phyloP scores from a whole-genome alignment of 2,797 vertebrate species.

The Pyrocephalus nanus region DNA sequence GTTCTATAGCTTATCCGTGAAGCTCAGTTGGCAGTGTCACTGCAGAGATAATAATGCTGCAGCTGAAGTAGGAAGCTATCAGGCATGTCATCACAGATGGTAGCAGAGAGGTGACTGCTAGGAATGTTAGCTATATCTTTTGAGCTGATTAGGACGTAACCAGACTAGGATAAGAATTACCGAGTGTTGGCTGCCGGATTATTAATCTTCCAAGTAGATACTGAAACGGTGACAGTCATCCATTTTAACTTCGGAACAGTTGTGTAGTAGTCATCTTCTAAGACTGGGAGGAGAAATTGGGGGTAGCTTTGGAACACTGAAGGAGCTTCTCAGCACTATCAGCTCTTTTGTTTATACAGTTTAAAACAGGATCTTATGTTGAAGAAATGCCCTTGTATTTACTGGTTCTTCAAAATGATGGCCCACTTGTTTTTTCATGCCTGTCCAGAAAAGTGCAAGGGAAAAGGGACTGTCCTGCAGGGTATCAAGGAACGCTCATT shows the following conservation, averaged over 20 bases:
- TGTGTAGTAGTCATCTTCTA: background rate
- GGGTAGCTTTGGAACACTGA: background rate
- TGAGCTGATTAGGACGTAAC: background rate
- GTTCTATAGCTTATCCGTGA: background rate
- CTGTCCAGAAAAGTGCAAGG: background rate
- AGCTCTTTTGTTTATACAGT: background rate
- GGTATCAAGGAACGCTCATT: background rate
- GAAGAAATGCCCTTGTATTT: background rate
- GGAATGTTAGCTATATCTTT: background rate
- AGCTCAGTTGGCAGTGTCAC: background rate
- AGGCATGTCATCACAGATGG: background rate
- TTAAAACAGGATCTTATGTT: background rate
- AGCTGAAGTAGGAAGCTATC: background rate
- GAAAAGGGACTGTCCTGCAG: background rate
- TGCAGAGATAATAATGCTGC: background rate
- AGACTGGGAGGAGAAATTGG: background rate
- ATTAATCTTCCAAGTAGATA: background rate
- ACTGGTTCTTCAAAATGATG: background rate
- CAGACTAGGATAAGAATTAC: background rate
- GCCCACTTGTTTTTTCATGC: background rate
- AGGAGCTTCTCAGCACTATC: background rate
- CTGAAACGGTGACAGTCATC: background rate
- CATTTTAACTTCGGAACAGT: background rate
- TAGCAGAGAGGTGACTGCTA: background rate
- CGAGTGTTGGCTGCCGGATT: background rate